Percentiles rank a stretch among this genome's conserved stretches.
Evolutionary conservation across 1,140 invertebrate genomes (phyloP).

Genomic region (Drosophila pachea): DNA sequence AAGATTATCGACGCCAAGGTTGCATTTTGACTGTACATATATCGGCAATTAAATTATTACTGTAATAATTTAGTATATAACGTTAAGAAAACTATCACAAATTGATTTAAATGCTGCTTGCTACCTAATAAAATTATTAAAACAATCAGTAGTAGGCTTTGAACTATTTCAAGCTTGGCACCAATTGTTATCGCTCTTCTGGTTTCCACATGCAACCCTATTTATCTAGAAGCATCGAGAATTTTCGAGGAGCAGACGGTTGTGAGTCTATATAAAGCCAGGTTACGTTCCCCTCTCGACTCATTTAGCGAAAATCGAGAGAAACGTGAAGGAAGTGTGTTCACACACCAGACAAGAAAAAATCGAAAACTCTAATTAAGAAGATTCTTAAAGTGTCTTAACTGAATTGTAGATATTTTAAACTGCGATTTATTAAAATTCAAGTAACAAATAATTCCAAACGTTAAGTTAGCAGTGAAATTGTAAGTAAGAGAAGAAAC

Average conservation of each 20-base stretch:
- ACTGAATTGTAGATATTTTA: background rate
- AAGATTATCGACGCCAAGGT: conserved; percentile 29
- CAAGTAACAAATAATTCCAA: background rate
- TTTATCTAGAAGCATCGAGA: conserved; percentile 57
- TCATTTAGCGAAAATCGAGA: conserved; percentile 45
- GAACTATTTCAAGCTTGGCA: conserved; percentile 10
- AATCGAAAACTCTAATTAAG: conserved; percentile 34
- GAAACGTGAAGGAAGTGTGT: conserved; percentile 23
- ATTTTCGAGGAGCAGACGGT: conserved; percentile 49
- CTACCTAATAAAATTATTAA: background rate
- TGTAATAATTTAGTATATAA: too few species aligned
- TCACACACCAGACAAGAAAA: conserved; percentile 7
- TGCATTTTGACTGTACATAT: background rate
- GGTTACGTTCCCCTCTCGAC: background rate
- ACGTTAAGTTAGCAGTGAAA: background rate
- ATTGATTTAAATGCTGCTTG: background rate
- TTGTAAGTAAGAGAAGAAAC: background rate
- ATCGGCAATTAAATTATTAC: conserved; percentile 1
- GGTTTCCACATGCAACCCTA: conserved; percentile 55
- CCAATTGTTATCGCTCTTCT: background rate
- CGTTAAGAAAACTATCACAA: too few species aligned
- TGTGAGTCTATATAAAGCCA: conserved; percentile 53
- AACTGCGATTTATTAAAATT: conserved; percentile 11
- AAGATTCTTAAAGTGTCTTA: conserved; percentile 20
- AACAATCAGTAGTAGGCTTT: too few species aligned